Base-by-base conservation (phyloP, 2,797 vertebrate genomes). In the Syngnathus acus region DNA sequence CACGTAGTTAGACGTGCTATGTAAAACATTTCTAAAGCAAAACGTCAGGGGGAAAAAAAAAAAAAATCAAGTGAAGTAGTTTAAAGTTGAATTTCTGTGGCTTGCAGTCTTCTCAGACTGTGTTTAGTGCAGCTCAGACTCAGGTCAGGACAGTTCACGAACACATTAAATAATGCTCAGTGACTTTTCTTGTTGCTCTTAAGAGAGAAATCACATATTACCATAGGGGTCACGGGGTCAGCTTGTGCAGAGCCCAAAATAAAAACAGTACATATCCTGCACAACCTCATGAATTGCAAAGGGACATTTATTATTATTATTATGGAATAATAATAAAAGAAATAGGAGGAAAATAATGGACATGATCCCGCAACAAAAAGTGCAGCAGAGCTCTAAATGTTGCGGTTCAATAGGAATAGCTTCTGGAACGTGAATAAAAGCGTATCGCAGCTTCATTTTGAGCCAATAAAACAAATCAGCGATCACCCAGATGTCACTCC, bases 401-500 rank as follows among this genome's bases (percentile, higher is more conserved):
- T 61, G 59, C 19, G 9, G 58, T 61, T 10, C 4, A 26, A 26
- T 19, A 43, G n/a, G 60, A 62, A 62, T 62, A 26, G 9, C 53
- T 54, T 54, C n/a, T 13, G 6, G 53, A 54, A 51, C 10, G 60
- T 47, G 42, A 17, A 47, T 23, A 45, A 23, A 62, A n/a, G 6
- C n/a, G 23, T 2, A 54, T 4, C 10, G 4, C 5, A 23, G 38
- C 38, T 13, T 6, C 39, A 17, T 14, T 58, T 58, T 37, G 14
- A 58, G 55, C 16, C 26, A 23, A 61, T 61, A 14, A 61, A 61
- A 32, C 21, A 32, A 47, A 47, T 55, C 55, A 70, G 72, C 73
- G 68, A 79, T 75, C 66, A 61, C 65, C 38, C 47, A 66, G 64
- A 64, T 65, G 69, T 66, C n/a, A 9, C 1, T 70, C 72, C 38